These are phyloP conservation scores for Aethina tumida DNA, from an alignment of 1,140 invertebrate genomes.

Conservation along the genomic window DNA sequence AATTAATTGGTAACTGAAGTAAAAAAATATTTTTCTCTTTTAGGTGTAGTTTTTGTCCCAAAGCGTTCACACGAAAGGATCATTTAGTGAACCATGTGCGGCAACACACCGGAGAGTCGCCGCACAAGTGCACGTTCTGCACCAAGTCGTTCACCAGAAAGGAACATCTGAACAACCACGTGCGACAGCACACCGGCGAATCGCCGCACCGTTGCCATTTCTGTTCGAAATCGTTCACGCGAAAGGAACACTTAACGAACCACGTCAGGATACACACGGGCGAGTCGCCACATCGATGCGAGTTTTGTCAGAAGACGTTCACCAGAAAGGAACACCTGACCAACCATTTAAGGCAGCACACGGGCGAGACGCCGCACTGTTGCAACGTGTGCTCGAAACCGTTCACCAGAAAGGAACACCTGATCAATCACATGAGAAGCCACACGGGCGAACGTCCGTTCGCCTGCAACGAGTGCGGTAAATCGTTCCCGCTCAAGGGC, in stretches of 20 bases:
- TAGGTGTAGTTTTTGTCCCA: conserved; percentile 70
- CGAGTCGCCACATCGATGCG: conserved; percentile 72
- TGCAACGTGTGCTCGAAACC: conserved; percentile 61
- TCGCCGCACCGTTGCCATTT: conserved; percentile 72
- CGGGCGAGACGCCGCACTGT: conserved; percentile 62
- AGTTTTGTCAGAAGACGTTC: conserved; percentile 72
- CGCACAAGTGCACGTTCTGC: conserved; percentile 62
- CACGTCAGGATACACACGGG: conserved; percentile 63
- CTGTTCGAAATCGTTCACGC: conserved; percentile 75
- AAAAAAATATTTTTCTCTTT: conserved; percentile 4
- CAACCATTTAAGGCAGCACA: conserved; percentile 61
- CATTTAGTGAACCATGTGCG: conserved; percentile 59
- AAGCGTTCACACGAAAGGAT: conserved; percentile 78
- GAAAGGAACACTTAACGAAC: conserved; percentile 72
- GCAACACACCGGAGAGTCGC: conserved; percentile 71
- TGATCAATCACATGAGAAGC: conserved; percentile 66
- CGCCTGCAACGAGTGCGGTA: conserved; percentile 72
- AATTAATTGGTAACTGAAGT: too few species aligned
- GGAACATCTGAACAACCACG: conserved; percentile 84
- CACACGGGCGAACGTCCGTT: conserved; percentile 84
- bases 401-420: conserved; percentile 58
- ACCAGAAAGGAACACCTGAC: conserved; percentile 73
- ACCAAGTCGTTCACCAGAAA: conserved; percentile 79
- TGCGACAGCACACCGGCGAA: conserved; percentile 65
- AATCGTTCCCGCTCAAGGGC: conserved; percentile 74